Conservation (phyloP, 2,797 vertebrate genomes). For the Margarornis squamiger region DNA sequence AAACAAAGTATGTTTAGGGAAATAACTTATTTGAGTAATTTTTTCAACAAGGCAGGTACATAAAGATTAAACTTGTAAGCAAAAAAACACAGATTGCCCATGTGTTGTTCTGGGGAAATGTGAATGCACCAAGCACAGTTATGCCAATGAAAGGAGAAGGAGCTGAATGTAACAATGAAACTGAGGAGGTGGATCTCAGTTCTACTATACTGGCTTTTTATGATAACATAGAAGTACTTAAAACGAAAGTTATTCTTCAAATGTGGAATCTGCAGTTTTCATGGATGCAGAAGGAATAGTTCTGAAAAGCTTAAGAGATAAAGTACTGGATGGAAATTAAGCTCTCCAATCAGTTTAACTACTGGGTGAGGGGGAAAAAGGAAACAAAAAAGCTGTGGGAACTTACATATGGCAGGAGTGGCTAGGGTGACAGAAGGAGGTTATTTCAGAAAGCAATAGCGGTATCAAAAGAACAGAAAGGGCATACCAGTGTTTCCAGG, state of each 20-base stretch:
- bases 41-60: neutral
- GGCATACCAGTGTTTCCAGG: neutral
- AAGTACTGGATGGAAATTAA: neutral
- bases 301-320: neutral
- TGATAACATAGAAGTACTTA: neutral
- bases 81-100: neutral
- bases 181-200: neutral
- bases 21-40: constrained; percentile 4
- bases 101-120: neutral
- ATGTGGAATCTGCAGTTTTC: neutral
- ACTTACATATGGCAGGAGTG: neutral
- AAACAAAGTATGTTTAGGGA: constrained; percentile 51
- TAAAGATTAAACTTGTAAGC: constrained; percentile 1
- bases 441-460: neutral
- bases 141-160: neutral
- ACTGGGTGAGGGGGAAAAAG: neutral
- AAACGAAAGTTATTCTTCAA: neutral
- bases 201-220: constrained; percentile 28
- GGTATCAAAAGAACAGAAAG: neutral
- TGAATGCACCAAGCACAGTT: neutral
- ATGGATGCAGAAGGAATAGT: neutral
- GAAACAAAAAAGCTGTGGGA: neutral
- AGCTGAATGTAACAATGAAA: neutral
- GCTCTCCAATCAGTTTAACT: neutral
- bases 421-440: neutral